These are phyloP conservation scores for Drosophila erecta DNA, from an alignment of 1,140 invertebrate species.

Conservation along the genomic window DNA sequence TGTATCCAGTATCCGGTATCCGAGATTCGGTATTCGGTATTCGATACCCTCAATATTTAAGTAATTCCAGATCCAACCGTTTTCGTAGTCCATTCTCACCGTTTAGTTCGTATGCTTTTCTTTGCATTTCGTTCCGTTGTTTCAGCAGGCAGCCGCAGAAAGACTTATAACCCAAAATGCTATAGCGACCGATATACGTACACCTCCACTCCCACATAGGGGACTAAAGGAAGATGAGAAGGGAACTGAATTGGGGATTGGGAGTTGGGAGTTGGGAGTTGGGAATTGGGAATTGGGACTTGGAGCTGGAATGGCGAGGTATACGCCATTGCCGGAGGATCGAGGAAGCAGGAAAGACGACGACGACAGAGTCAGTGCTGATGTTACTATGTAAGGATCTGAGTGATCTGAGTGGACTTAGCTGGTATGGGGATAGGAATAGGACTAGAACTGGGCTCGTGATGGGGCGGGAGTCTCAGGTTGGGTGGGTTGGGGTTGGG, in stretches of 20 bases:
- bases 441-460: slow-evolving; percentile 15
- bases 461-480: slow-evolving; percentile 18
- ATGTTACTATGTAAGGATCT: slow-evolving; percentile 73
- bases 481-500: slow-evolving; percentile 11
- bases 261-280: background rate
- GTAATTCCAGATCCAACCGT: background rate
- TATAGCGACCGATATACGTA: slow-evolving; percentile 26
- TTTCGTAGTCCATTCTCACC: slow-evolving; percentile 3
- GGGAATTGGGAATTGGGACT: background rate
- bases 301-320: background rate
- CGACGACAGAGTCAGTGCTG: slow-evolving; percentile 66
- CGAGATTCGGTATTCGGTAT: background rate
- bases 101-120: background rate
- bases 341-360: background rate
- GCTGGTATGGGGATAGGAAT: slow-evolving; percentile 15
- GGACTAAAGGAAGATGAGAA: background rate
- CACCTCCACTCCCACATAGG: slow-evolving; percentile 14
- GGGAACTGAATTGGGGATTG: background rate
- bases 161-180: slow-evolving; percentile 6
- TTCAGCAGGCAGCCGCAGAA: slow-evolving; percentile 13
- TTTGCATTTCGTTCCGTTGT: slow-evolving; percentile 12
- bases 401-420: slow-evolving; percentile 5
- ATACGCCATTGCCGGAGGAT: slow-evolving; percentile 5
- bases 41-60: background rate
- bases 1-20: background rate